phyloP scores from a whole-genome alignment of 2,113 vertebrate genomes.

The Carollia perspicillata region DNA sequence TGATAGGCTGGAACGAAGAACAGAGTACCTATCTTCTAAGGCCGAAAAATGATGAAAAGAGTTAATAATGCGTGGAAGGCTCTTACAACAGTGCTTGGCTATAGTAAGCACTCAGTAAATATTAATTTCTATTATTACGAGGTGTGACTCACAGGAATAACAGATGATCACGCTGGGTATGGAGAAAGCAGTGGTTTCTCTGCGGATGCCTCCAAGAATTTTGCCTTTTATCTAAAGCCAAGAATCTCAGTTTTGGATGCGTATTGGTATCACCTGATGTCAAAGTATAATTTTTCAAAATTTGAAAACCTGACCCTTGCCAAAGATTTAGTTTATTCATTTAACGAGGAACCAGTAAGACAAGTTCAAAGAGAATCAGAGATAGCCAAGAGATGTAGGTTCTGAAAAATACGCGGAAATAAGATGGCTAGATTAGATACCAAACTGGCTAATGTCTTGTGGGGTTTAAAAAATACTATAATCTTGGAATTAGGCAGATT shows the following conservation, averaged over 20 bases:
- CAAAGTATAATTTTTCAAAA: conserved; percentile 47
- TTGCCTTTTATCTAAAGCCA: not conserved
- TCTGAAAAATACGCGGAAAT: not conserved
- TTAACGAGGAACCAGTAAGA: conserved; percentile 34
- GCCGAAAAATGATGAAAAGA: not conserved
- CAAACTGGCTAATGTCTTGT: not conserved
- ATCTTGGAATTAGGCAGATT: not conserved
- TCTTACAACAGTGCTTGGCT: not conserved
- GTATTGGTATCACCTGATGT: conserved; percentile 14
- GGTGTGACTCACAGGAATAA: not conserved
- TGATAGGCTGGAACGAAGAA: not conserved
- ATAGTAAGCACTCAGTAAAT: not conserved
- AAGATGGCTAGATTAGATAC: not conserved
- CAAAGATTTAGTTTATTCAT: conserved; percentile 27
- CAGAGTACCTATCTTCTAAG: not conserved
- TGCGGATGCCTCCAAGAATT: not conserved
- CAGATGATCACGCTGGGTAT: not conserved
- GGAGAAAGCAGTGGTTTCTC: not conserved
- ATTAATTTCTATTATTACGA: conserved; percentile 40
- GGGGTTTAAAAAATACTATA: not conserved
- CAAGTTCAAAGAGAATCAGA: conserved; percentile 36
- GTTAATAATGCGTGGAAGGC: not conserved
- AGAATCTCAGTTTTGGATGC: conserved; percentile 37
- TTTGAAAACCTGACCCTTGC: conserved; percentile 34
- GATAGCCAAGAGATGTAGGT: not conserved